These are phyloP conservation scores for Melipona bicolor DNA, from an alignment of 2,888 invertebrate genomes.

Conservation along the genomic window DNA sequence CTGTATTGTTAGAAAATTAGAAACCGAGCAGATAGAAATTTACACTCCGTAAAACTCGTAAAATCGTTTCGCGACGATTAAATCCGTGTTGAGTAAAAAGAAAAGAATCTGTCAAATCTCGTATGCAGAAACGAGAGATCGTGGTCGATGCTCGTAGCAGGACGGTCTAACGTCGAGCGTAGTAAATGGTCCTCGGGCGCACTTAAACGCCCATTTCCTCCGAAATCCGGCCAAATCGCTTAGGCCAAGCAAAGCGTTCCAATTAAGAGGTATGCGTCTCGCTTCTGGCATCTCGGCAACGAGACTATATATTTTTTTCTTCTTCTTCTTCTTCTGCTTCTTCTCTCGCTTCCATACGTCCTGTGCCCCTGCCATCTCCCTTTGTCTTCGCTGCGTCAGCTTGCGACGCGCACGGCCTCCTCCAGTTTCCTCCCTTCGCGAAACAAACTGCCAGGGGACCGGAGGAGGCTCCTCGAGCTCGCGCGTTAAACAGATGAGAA, in stretches of 20 bases:
- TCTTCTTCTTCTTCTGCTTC: conserved; percentile 33
- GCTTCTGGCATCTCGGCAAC: conserved; percentile 78
- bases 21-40: no score
- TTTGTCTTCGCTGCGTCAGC: conserved; percentile 29
- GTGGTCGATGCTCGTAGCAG: conserved; percentile 14
- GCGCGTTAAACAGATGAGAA: conserved; percentile 77
- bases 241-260: conserved; percentile 79
- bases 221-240: conserved; percentile 83
- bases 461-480: background rate
- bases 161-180: conserved; percentile 57
- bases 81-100: no score
- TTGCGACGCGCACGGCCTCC: conserved; percentile 4
- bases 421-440: background rate
- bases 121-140: conserved; percentile 18
- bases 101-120: background rate
- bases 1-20: no score
- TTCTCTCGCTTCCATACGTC: conserved; percentile 42
- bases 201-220: conserved; percentile 83
- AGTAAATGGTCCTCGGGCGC: conserved; percentile 68
- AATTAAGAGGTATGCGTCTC: conserved; percentile 84
- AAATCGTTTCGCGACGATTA: background rate
- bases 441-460: conserved; percentile 1
- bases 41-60: no score
- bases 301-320: conserved; percentile 70
- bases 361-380: conserved; percentile 18